Evolutionary conservation across 2,113 vertebrate species (phyloP).

Genomic region (Anolis sagrei): DNA sequence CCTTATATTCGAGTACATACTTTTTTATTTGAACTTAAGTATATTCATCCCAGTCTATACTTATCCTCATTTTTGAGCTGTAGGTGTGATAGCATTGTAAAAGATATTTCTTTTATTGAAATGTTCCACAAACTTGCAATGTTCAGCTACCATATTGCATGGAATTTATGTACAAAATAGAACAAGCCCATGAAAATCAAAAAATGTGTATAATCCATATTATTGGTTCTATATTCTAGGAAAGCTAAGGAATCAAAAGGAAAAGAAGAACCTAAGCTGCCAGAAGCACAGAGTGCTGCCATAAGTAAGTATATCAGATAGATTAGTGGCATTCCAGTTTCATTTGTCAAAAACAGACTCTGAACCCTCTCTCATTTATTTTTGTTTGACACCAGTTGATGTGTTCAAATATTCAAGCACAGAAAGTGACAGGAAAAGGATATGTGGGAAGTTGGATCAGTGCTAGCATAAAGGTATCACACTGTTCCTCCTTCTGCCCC

Average conservation of each 20-base stretch:
- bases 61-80: neutral
- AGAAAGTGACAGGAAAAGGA: neutral
- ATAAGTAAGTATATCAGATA: slow-evolving; percentile 64
- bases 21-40: neutral
- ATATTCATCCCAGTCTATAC: neutral
- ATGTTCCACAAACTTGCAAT: neutral
- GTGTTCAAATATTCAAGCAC: neutral
- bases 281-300: slow-evolving; percentile 24
- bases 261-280: slow-evolving; percentile 58
- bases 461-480: neutral
- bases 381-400: neutral
- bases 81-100: neutral
- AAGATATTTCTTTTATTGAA: neutral
- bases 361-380: neutral
- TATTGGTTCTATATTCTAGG: slow-evolving; percentile 65
- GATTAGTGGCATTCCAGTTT: neutral
- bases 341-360: neutral
- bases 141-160: neutral
- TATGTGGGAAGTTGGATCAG: neutral
- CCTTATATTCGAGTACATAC: too few relatives aligned
- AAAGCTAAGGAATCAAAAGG: slow-evolving; percentile 40
- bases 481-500: neutral
- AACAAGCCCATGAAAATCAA: neutral
- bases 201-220: too few relatives aligned
- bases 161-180: neutral